phyloP scores from a whole-genome alignment of 1,140 invertebrate species.

The Papilio aristodemus region DNA sequence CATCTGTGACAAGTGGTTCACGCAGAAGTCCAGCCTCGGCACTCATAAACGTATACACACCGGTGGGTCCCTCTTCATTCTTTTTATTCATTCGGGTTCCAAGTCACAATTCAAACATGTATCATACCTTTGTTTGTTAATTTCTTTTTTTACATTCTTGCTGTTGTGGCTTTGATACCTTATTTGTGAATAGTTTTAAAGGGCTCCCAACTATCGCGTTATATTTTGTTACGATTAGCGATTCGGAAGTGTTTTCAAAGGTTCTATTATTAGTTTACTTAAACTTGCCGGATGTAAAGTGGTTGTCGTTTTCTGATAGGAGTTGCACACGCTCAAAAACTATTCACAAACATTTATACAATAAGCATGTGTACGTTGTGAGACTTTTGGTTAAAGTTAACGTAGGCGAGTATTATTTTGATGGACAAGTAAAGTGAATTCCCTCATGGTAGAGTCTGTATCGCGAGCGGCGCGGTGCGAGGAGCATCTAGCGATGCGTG shows the following conservation, averaged over 20 bases:
- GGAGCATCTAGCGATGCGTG: slow-evolving; percentile 45
- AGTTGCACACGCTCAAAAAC: slow-evolving; percentile 79
- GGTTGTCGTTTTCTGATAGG: slow-evolving; percentile 46
- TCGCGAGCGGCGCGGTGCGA: slow-evolving; percentile 16
- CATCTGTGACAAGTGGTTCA: slow-evolving; percentile 87
- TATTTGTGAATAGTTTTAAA: slow-evolving; percentile 80
- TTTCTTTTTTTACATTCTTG: slow-evolving; percentile 44
- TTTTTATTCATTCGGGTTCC: slow-evolving; percentile 70
- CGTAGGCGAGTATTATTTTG: slow-evolving; percentile 69
- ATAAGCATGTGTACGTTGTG: slow-evolving; percentile 80
- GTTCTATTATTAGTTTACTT: slow-evolving; percentile 36
- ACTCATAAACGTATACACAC: slow-evolving; percentile 92
- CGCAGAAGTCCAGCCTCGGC: slow-evolving; percentile 89
- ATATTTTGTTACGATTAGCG: slow-evolving; percentile 54
- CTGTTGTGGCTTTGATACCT: slow-evolving; percentile 75
- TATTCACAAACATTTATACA: slow-evolving; percentile 79
- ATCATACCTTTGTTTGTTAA: slow-evolving; percentile 23
- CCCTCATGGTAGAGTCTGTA: slow-evolving; percentile 66
- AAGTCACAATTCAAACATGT: slow-evolving; percentile 64
- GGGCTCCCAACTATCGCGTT: slow-evolving; percentile 61
- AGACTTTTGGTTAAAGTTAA: slow-evolving; percentile 61
- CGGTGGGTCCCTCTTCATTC: slow-evolving; percentile 81
- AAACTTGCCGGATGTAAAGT: slow-evolving; percentile 4
- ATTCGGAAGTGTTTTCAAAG: slow-evolving; percentile 58
- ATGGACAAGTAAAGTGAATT: slow-evolving; percentile 78